Conservation (phyloP, 2,797 vertebrate species). For the Esox masquinongy region DNA sequence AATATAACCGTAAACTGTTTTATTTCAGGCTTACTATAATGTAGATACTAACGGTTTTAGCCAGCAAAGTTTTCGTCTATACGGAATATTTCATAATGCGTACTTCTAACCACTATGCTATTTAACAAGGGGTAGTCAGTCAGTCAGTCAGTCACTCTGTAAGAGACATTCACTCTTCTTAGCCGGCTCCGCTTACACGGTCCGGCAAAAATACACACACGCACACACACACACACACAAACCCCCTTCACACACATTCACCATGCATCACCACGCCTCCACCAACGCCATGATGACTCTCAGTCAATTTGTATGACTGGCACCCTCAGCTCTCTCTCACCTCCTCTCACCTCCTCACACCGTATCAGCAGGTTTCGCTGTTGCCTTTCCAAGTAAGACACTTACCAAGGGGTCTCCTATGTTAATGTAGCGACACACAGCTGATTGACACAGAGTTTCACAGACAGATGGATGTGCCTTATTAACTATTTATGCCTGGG, state of each 20-base stretch:
- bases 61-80: too few relatives aligned
- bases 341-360: constrained; percentile 24
- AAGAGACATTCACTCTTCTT: too few relatives aligned
- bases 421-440: not conserved
- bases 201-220: not conserved
- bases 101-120: too few relatives aligned
- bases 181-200: too few relatives aligned
- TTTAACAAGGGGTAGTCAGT: too few relatives aligned
- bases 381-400: not conserved
- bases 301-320: constrained; percentile 65
- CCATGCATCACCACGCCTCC: not conserved
- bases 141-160: too few relatives aligned
- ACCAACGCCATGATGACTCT: constrained; percentile 39
- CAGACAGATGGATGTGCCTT: not conserved
- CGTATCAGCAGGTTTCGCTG: not conserved
- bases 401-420: not conserved
- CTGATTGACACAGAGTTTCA: not conserved
- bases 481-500: not conserved
- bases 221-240: not conserved
- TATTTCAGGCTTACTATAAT: too few relatives aligned
- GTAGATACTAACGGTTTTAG: too few relatives aligned
- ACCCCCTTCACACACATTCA: not conserved
- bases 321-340: constrained; percentile 40
- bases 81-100: too few relatives aligned
- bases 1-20: too few relatives aligned